Percentiles rank a stretch among this genome's conserved stretches.
These are phyloP conservation scores for Clunio marinus DNA, from an alignment of 2,888 invertebrate species.

Conservation along the genomic window DNA sequence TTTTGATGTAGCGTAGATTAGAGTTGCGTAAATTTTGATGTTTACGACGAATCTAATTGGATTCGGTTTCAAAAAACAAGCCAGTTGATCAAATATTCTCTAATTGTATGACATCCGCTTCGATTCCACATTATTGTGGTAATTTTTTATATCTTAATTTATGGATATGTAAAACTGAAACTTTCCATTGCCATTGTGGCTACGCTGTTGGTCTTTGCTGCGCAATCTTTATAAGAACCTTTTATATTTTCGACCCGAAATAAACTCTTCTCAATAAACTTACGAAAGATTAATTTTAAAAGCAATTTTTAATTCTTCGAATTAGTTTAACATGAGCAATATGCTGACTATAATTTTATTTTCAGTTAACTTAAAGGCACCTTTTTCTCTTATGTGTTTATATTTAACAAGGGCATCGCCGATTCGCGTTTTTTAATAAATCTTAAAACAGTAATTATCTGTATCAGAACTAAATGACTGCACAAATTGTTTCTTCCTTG, in stretches of 20 bases:
- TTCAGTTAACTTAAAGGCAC: background rate
- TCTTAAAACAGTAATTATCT: slow-evolving; percentile 32
- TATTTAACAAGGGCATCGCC: background rate
- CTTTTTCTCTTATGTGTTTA: background rate
- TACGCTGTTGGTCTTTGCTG: background rate
- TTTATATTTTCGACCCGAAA: background rate
- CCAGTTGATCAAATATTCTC: too few relatives aligned
- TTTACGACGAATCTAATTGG: too few relatives aligned
- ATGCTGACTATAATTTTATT: slow-evolving; percentile 30
- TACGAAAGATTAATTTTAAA: slow-evolving; percentile 35
- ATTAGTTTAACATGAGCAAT: slow-evolving; percentile 36
- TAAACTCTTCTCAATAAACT: background rate
- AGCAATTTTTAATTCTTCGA: slow-evolving; percentile 38
- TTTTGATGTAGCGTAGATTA: too few relatives aligned
- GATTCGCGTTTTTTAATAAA: background rate
- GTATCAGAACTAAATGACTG: slow-evolving; percentile 17
- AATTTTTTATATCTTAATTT: slow-evolving; percentile 26
- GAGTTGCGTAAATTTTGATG: too few relatives aligned
- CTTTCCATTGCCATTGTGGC: background rate
- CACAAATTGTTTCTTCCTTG: background rate
- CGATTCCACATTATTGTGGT: background rate
- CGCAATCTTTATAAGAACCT: background rate
- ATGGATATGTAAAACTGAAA: slow-evolving; percentile 16
- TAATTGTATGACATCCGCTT: slow-evolving; percentile 22
- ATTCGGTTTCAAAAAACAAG: too few relatives aligned